Conservation (phyloP, 2,888 invertebrate species). For the Amblyjoppa proteus region DNA sequence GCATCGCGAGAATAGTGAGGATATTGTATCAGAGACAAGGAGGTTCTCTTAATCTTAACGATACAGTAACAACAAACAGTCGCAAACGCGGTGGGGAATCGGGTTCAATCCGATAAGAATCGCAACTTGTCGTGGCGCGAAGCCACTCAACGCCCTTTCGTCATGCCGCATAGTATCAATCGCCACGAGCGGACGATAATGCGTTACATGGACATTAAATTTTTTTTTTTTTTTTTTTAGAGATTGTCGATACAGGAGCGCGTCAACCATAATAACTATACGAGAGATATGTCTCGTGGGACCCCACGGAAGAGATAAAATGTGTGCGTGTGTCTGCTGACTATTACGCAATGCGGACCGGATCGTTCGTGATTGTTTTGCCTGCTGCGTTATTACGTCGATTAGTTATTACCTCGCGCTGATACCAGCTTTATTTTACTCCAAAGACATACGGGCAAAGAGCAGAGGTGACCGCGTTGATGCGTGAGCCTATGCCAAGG, state of each 20-base stretch:
- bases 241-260: not conserved
- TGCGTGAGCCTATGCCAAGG: not conserved
- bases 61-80: not conserved
- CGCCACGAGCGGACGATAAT: not conserved
- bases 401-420: not conserved
- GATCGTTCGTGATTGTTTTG: slow-evolving; percentile 56
- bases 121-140: slow-evolving; percentile 2
- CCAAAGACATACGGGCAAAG: not conserved
- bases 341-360: slow-evolving; percentile 56
- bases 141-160: not conserved
- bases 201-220: too few relatives aligned
- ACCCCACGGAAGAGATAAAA: not conserved
- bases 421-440: not conserved
- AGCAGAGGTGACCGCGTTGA: not conserved
- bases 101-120: not conserved
- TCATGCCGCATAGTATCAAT: not conserved
- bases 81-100: not conserved
- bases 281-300: not conserved
- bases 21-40: not conserved
- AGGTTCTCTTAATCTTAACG: not conserved
- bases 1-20: not conserved
- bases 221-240: too few relatives aligned
- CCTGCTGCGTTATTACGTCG: slow-evolving; percentile 2
- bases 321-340: slow-evolving; percentile 20
- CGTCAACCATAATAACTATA: not conserved